Evolutionary conservation across 2,888 invertebrate genomes (phyloP).

Genomic region (Rosalia funebris): DNA sequence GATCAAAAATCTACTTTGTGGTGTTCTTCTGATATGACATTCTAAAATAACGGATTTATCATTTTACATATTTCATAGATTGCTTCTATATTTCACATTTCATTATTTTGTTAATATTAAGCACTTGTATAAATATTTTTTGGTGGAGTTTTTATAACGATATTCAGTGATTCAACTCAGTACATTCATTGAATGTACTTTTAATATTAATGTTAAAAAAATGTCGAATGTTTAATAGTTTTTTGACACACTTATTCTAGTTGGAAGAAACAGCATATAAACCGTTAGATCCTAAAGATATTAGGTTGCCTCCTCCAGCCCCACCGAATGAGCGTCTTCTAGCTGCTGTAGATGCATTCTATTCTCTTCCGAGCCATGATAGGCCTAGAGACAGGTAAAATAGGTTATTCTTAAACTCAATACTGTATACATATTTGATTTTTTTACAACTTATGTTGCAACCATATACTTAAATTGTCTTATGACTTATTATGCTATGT

Average conservation of each 20-base stretch:
- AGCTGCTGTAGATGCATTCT: conserved; percentile 96
- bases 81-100: not conserved
- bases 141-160: no score
- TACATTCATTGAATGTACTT: no score
- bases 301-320: conserved; percentile 93
- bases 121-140: not conserved
- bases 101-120: not conserved
- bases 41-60: not conserved
- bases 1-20: not conserved
- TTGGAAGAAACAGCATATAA: conserved; percentile 91
- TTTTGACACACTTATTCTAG: conserved; percentile 63
- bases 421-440: conserved; percentile 14
- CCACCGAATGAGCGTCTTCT: conserved; percentile 93
- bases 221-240: conserved; percentile 37
- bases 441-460: conserved; percentile 14
- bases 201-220: no score
- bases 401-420: conserved; percentile 33
- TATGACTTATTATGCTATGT: conserved; percentile 36
- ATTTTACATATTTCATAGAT: not conserved
- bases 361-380: conserved; percentile 93
- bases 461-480: conserved; percentile 30
- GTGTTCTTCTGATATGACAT: not conserved
- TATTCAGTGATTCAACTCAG: no score
- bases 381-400: conserved; percentile 88
- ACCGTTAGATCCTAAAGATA: conserved; percentile 87